These are phyloP conservation scores for Neuroscelio doddi DNA, from an alignment of 2,888 invertebrate species.

Conservation along the genomic window DNA sequence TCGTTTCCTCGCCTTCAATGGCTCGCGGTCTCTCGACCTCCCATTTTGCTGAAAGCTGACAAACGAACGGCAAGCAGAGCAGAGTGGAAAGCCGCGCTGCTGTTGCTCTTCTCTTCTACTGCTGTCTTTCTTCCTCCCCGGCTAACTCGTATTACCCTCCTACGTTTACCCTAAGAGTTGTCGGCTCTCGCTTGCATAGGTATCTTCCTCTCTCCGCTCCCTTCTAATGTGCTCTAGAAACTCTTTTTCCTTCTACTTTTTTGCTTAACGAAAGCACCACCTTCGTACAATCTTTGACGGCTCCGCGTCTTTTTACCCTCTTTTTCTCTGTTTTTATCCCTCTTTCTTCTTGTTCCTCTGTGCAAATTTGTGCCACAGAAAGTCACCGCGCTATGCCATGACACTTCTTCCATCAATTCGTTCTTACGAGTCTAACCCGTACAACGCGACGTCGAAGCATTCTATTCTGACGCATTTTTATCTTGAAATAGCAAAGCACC, in stretches of 20 bases:
- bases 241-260: constrained; percentile 39
- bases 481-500: constrained; percentile 32
- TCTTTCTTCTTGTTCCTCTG: constrained; percentile 10
- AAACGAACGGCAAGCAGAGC: constrained; percentile 44
- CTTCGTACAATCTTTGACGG: constrained; percentile 32
- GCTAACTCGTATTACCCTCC: constrained; percentile 13
- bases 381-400: constrained; percentile 30
- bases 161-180: constrained; percentile 3
- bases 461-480: constrained; percentile 39
- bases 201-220: constrained; percentile 33
- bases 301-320: constrained; percentile 31
- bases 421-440: constrained; percentile 32
- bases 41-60: constrained; percentile 44
- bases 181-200: constrained; percentile 19
- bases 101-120: constrained; percentile 15
- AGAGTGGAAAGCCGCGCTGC: constrained; percentile 29
- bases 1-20: constrained; percentile 43
- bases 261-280: constrained; percentile 39
- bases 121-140: constrained; percentile 4
- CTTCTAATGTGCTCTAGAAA: constrained; percentile 28
- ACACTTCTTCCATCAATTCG: constrained; percentile 40
- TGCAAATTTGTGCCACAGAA: constrained; percentile 34
- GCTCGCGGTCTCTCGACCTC: constrained; percentile 45
- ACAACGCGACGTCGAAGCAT: constrained; percentile 33
- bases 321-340: constrained; percentile 16